phyloP scores from a whole-genome alignment of 92 coral and sea anemone genomes.

The Palythoa grandiflora region DNA sequence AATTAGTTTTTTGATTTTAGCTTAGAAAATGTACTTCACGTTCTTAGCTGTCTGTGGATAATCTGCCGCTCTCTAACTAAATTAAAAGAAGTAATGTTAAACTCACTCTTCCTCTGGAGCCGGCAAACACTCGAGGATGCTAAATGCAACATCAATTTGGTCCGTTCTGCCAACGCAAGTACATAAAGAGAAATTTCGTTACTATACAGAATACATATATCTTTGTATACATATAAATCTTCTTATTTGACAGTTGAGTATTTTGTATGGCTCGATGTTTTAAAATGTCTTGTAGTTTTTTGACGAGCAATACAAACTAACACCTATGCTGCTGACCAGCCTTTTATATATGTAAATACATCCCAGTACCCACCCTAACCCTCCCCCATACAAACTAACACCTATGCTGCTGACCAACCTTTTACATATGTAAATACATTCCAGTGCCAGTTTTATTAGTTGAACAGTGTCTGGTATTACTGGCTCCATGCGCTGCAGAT shows the following conservation, averaged over 20 bases:
- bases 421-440: constrained; percentile 88
- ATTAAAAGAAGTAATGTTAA: not conserved
- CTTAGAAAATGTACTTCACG: too few relatives aligned
- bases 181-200: not conserved
- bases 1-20: too few relatives aligned
- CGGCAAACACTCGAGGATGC: constrained; percentile 91
- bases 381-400: not conserved
- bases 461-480: constrained; percentile 86
- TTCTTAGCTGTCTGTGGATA: too few relatives aligned
- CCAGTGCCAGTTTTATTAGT: constrained; percentile 93
- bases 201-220: too few relatives aligned
- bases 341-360: constrained; percentile 91
- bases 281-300: too few relatives aligned
- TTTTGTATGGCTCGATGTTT: too few relatives aligned
- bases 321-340: constrained; percentile 34
- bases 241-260: too few relatives aligned
- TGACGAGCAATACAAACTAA: not conserved
- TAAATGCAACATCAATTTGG: constrained; percentile 80
- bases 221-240: too few relatives aligned
- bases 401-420: constrained; percentile 61
- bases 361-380: constrained; percentile 68
- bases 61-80: too few relatives aligned
- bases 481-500: constrained; percentile 81
- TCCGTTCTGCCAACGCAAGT: constrained; percentile 73
- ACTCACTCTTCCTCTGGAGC: constrained; percentile 90